Conservation (phyloP, 2,113 vertebrate genomes). For the Ageneiosus marmoratus region DNA sequence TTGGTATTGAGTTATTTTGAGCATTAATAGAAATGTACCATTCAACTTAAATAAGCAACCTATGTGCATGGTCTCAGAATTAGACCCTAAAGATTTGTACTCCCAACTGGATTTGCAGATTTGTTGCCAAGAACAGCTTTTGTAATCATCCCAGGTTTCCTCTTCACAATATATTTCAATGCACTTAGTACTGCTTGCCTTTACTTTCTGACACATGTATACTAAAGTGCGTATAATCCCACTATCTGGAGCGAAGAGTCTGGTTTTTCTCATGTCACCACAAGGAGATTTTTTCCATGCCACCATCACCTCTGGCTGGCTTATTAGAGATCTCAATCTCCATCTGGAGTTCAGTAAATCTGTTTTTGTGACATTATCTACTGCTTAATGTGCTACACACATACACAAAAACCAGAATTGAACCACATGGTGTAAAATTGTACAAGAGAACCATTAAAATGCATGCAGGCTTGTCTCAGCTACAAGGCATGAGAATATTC, state of each 20-base stretch:
- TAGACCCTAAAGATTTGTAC: not conserved
- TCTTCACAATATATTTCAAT: not conserved
- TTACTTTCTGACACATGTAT: not conserved
- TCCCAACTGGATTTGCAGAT: not conserved
- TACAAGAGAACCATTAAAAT: not conserved
- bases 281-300: not conserved
- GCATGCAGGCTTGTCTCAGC: not conserved
- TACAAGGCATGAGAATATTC: not conserved
- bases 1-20: not conserved
- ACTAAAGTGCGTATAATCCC: not conserved
- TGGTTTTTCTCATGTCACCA: not conserved
- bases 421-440: not conserved
- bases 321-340: not conserved
- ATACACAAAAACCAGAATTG: not conserved
- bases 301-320: not conserved
- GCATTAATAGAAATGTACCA: not conserved
- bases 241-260: not conserved
- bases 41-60: not conserved
- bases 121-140: not conserved
- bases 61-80: not conserved
- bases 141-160: not conserved
- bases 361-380: not conserved
- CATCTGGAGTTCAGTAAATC: not conserved
- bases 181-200: not conserved
- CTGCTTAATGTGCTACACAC: not conserved